A percentile compares a stretch with the other conserved stretches of the same genome.
phyloP scores from a whole-genome alignment of 2,113 vertebrate species.

The Bos taurus region DNA sequence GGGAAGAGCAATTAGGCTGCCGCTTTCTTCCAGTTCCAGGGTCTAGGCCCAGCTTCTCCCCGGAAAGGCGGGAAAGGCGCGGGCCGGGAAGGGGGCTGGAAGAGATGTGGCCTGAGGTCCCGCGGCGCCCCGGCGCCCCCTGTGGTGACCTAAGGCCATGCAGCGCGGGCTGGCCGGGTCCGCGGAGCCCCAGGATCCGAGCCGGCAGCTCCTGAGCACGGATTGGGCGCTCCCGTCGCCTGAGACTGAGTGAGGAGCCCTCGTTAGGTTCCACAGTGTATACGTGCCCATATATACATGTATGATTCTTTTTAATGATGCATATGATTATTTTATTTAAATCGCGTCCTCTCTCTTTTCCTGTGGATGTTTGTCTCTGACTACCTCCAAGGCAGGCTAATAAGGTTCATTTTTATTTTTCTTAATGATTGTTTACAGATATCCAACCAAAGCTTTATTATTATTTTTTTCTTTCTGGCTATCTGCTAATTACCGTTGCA shows the following conservation, averaged over 20 bases:
- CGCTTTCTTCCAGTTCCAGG: not conserved
- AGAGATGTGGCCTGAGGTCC: not conserved
- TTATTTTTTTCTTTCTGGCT: not conserved
- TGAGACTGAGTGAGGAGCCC: not conserved
- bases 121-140: constrained; percentile 52
- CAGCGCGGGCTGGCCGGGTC: not conserved
- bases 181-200: not conserved
- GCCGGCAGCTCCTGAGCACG: not conserved
- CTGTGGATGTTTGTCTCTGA: not conserved
- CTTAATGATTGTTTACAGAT: constrained; percentile 60
- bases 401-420: constrained; percentile 56
- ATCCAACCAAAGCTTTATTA: not conserved
- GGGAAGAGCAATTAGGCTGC: constrained; percentile 18
- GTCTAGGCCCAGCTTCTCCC: not conserved
- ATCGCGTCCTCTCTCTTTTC: not conserved
- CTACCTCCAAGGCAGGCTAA: not conserved
- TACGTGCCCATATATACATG: not conserved
- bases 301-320: constrained; percentile 36
- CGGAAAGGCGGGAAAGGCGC: not conserved
- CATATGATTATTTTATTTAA: constrained; percentile 34
- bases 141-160: constrained; percentile 56
- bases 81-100: not conserved
- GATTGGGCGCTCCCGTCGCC: not conserved
- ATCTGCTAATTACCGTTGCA: constrained; percentile 69
- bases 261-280: not conserved